phyloP scores from a whole-genome alignment of 2,113 vertebrate species.

The Ptyas mucosa region DNA sequence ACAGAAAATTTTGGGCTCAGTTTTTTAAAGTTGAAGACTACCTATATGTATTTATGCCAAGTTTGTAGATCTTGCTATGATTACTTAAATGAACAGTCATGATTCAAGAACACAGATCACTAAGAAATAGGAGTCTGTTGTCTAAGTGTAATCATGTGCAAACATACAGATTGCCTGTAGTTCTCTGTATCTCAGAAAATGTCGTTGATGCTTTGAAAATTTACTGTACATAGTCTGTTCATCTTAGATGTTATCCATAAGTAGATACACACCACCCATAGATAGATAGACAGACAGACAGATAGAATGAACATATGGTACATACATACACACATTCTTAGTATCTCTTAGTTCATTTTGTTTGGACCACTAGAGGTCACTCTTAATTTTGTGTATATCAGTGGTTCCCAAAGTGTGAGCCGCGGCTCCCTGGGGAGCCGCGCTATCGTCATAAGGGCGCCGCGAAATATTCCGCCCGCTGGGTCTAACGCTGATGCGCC shows the following conservation, averaged over 20 bases:
- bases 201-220: not conserved
- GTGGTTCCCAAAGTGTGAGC: too few relatives aligned
- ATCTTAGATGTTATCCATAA: not conserved
- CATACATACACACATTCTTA: not conserved
- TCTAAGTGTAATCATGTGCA: not conserved
- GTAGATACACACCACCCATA: not conserved
- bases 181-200: not conserved
- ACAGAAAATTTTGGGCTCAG: not conserved
- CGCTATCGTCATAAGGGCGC: too few relatives aligned
- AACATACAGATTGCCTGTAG: not conserved
- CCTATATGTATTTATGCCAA: not conserved
- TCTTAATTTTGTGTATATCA: conserved; percentile 9
- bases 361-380: conserved; percentile 38
- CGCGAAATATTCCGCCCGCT: too few relatives aligned
- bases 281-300: too few relatives aligned
- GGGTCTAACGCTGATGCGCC: too few relatives aligned
- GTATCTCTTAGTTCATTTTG: not conserved
- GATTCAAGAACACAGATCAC: not conserved
- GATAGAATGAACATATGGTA: too few relatives aligned
- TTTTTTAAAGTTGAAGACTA: not conserved
- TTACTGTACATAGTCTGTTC: not conserved
- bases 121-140: too few relatives aligned
- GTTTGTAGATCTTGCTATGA: not conserved
- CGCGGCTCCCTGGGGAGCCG: too few relatives aligned
- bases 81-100: not conserved